A percentile compares a stretch with the other conserved stretches of the same genome.
phyloP scores from a whole-genome alignment of 2,113 vertebrate genomes.

The Bothrops jararaca region DNA sequence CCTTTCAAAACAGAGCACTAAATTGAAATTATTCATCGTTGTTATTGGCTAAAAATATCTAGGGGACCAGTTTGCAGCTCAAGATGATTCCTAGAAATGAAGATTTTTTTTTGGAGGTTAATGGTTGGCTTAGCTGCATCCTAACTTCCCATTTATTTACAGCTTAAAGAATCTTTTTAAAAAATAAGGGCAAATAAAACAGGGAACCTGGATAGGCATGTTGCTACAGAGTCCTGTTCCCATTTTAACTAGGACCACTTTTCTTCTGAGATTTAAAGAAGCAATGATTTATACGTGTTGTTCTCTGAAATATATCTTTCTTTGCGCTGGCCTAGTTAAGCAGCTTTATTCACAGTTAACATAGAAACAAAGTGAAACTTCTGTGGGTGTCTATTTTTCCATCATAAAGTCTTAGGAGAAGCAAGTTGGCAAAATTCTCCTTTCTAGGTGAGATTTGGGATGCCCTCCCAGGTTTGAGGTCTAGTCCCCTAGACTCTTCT shows the following conservation, averaged over 20 bases:
- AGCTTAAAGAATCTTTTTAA: not conserved
- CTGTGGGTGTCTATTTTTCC: not conserved
- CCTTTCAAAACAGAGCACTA: not conserved
- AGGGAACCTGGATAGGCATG: not conserved
- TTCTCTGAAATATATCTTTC: not conserved
- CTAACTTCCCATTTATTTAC: not conserved
- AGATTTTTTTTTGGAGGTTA: not conserved
- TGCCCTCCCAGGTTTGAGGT: not conserved
- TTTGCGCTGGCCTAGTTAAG: not conserved
- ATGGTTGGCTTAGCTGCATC: not conserved
- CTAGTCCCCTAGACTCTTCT: not conserved
- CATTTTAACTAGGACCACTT: not conserved
- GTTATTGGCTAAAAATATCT: not conserved
- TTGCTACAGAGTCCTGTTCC: not conserved
- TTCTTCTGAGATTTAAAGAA: not conserved
- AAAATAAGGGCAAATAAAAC: not conserved
- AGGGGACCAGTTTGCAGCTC: not conserved
- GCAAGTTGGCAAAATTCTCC: not conserved
- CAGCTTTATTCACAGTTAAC: not conserved
- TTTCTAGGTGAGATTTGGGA: not conserved
- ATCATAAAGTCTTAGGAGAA: not conserved
- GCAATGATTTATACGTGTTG: not conserved
- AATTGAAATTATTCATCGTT: not conserved
- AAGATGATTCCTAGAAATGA: not conserved
- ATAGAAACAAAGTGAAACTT: not conserved